Evolutionary conservation across 2,797 vertebrate genomes (phyloP), one percentile per base, ranked within the genome.

Genomic region (Sebastes vulpes): DNA sequence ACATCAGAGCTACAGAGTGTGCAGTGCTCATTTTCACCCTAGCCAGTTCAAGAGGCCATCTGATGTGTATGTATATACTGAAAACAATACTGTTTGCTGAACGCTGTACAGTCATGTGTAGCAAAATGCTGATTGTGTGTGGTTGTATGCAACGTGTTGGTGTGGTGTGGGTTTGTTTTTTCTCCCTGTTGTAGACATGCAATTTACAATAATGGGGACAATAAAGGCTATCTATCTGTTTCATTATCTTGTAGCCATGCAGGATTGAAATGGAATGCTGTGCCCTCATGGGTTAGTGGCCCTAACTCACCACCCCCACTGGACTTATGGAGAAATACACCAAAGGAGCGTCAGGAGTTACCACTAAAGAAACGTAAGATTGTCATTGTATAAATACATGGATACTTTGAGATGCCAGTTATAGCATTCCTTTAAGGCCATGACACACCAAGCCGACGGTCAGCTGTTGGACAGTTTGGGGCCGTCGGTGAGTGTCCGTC

Each of bases 11-110:
- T 69, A 75, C 57, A 81, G 65, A n/a, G 50, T 81, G 64, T 71
- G 75, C 75, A 78, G 67, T 71, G 67, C 59, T 38, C 67, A 78
- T 72, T 78, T 78, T 58, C 50, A 72, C 26, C n/a, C 52, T 50
- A 78, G 29, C 69, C 72, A 75, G 72, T 75, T 75, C 61, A 79
- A 79, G 69, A 79, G 61, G 63, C 77, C 77, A 67, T 66, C 35
- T 38, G 38, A 79, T 52, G 68, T 79, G 68, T 79, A 79, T 65
- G 77, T 66, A 65, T 66, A 79, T 65, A 42, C 54, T 69, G 54
- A 61, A 52, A 16, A 46, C 14, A 42, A 42, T 42, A 18, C 38
- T 42, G 38, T 3, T 16, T 16, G 38, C 5, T 16, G 38, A 42
- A 42, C 14, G 38, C 38, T 42, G 38, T 42, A 42, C 38, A 42